phyloP scores from a whole-genome alignment of 2,797 vertebrate genomes.

The Channa striata region DNA sequence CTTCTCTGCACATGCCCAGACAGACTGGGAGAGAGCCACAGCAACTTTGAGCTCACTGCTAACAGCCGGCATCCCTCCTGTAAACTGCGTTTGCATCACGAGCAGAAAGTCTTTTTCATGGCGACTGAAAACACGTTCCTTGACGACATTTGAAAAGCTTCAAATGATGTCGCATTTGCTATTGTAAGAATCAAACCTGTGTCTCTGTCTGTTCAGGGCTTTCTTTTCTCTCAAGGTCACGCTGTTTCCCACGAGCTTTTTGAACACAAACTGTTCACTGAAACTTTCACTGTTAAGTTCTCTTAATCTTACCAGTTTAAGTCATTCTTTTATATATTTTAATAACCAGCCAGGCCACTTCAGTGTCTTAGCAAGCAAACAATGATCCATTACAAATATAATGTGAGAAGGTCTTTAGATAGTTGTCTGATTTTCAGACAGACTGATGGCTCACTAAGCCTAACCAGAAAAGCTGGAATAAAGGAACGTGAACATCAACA shows the following conservation, averaged over 20 bases:
- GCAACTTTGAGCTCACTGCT: slow-evolving; percentile 69
- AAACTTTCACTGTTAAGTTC: background rate
- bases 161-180: background rate
- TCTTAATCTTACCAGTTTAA: background rate
- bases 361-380: background rate
- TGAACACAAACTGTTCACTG: slow-evolving; percentile 13
- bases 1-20: slow-evolving; percentile 82
- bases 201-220: slow-evolving; percentile 2
- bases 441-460: background rate
- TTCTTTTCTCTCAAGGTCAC: slow-evolving; percentile 71
- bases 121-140: background rate
- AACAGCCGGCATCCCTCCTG: slow-evolving; percentile 57
- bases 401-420: background rate
- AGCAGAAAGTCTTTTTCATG: slow-evolving; percentile 4
- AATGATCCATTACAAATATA: slow-evolving; percentile 1
- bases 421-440: background rate
- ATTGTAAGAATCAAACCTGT: slow-evolving; percentile 32
- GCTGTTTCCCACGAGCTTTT: slow-evolving; percentile 31
- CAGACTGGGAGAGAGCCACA: slow-evolving; percentile 63
- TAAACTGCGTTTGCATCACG: slow-evolving; percentile 1
- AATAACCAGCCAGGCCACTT: background rate
- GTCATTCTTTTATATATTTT: slow-evolving; percentile 9
- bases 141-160: slow-evolving; percentile 2
- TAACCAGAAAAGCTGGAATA: slow-evolving; percentile 1
- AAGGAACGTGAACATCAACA: background rate